Conservation (phyloP, 2,888 invertebrate genomes). For the Prosapia bicincta region DNA sequence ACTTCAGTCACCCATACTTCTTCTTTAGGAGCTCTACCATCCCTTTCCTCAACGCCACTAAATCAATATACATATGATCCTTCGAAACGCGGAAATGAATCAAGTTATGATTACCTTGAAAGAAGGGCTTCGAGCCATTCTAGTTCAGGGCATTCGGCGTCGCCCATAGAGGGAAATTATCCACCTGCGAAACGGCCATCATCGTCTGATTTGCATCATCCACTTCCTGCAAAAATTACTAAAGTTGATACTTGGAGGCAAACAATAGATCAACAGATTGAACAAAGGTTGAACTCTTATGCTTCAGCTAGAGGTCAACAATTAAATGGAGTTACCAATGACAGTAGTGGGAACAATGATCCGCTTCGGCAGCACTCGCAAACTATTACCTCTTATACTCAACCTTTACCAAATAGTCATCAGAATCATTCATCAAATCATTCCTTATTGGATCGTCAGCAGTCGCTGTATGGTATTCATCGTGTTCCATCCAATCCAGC, state of each 20-base stretch:
- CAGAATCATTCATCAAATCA: background rate
- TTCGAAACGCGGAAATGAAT: slow-evolving; percentile 14
- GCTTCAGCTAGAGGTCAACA: slow-evolving; percentile 33
- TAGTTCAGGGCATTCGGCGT: slow-evolving; percentile 24
- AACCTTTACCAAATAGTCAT: slow-evolving; percentile 3
- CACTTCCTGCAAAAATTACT: slow-evolving; percentile 49
- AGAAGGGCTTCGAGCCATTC: slow-evolving; percentile 9
- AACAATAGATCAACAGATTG: slow-evolving; percentile 54
- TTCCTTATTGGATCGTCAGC: slow-evolving; percentile 1
- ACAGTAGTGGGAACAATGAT: slow-evolving; percentile 8
- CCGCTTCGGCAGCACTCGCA: background rate
- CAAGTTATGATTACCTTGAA: slow-evolving; percentile 17
- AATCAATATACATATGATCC: slow-evolving; percentile 18
- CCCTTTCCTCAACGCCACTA: background rate
- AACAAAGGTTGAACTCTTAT: slow-evolving; percentile 51
- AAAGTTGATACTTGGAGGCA: slow-evolving; percentile 53
- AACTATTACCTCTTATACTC: background rate
- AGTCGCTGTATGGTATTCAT: background rate
- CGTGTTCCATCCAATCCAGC: background rate
- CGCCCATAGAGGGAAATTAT: slow-evolving; percentile 36
- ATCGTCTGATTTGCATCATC: slow-evolving; percentile 39
- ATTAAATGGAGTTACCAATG: slow-evolving; percentile 15
- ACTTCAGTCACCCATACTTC: background rate
- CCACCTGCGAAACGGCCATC: slow-evolving; percentile 28
- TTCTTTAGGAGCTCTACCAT: background rate